phyloP scores from a whole-genome alignment of 2,113 vertebrate species.

The Falco punctatus region DNA sequence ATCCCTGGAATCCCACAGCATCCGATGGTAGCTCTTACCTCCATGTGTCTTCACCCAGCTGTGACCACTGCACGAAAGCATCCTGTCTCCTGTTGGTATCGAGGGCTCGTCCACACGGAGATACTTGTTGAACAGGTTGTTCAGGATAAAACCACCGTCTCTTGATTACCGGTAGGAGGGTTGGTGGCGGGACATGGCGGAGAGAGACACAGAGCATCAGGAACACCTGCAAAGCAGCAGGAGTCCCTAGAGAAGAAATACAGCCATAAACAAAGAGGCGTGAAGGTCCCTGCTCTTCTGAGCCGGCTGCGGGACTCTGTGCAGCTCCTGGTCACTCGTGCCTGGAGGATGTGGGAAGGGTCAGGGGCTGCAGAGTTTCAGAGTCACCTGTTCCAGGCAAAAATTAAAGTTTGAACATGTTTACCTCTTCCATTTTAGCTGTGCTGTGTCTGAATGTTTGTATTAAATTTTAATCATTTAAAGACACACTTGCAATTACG shows the following conservation, averaged over 20 bases:
- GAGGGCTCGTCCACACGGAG: not conserved
- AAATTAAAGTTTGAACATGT: not conserved
- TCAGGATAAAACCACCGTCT: not conserved
- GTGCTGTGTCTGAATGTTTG: not conserved
- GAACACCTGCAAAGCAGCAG: not conserved
- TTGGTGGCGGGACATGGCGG: not conserved
- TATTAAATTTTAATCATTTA: constrained; percentile 50
- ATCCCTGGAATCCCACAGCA: not conserved
- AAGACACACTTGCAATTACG: not conserved
- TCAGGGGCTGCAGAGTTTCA: not conserved
- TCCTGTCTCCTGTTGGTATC: not conserved
- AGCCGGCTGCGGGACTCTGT: not conserved
- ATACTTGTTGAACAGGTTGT: not conserved
- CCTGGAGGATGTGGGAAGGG: not conserved
- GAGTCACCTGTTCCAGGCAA: not conserved
- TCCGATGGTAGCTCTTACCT: not conserved
- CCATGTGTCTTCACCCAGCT: not conserved
- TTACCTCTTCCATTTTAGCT: not conserved
- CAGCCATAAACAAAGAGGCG: not conserved
- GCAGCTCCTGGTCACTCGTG: not conserved
- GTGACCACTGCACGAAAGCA: not conserved
- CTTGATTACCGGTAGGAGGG: not conserved
- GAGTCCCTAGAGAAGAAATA: not conserved
- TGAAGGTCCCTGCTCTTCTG: not conserved
- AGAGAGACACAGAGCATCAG: not conserved